Base-by-base conservation (phyloP, 2,113 vertebrate genomes). In the Carlito syrichta region DNA sequence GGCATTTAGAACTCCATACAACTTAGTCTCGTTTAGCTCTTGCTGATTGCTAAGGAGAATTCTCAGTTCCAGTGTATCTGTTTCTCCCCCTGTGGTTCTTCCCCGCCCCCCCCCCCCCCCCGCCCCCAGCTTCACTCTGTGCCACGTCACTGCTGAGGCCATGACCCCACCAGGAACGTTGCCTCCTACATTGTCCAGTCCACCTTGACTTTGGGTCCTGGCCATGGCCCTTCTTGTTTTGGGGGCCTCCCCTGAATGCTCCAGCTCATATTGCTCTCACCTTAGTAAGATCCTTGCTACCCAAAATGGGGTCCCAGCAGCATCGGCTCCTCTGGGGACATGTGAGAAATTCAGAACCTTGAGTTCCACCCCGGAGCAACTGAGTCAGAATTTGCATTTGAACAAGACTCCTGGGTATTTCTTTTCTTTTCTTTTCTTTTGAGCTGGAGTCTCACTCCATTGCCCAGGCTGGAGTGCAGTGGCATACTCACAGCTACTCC, bases 141-240 rank as follows among this genome's bases (percentile, higher is more conserved):
- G 25, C 48, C n/a, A 1, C 0, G 43, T 23, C 58, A 32, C 63
- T 58, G 86, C 32, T 89, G 20, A 54, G 69, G 35, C 63, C 22
- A 6, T 8, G 4, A 16, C 25, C 17, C 17, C 10, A n/a, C 23
- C n/a, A 4, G 27, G 38, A 16, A 32, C 0, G 4, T 13, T 12
- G 6, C 43, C 50, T 56, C 74, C 43, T 43, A 85, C 60, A 56
- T 58, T 0, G 1, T 13, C 48, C 48, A 45, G 23, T 8, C 66
- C 8, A 16, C 4, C 2, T 5, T 19, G 30, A 60, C 38, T 3
- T 45, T 35, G 7, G 14, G 14, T 16, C 35, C 17, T 17, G 63
- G 19, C 56, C 86, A 5, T 2, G 73, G 27, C 40, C 22, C 35
- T 20, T 35, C 27, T 30, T 69, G 40, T 27, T 63, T 20, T 10